A percentile compares a stretch with the other conserved stretches of the same genome.
Evolutionary conservation across 2,797 vertebrate genomes (phyloP).

Genomic region (Myotis pilosus): DNA sequence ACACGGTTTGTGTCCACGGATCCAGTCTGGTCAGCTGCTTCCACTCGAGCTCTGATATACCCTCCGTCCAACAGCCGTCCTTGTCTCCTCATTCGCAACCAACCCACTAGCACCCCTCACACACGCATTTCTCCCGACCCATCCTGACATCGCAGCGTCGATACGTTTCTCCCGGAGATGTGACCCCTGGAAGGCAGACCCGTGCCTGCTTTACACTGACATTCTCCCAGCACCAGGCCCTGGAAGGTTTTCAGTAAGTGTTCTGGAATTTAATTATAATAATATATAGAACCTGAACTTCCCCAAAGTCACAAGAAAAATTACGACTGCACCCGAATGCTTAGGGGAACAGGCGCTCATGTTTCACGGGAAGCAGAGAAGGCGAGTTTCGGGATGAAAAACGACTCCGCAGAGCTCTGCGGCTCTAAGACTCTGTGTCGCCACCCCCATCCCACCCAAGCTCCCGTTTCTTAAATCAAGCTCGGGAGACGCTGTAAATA

Average conservation of each 20-base stretch:
- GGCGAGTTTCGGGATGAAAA: not conserved
- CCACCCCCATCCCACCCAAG: not conserved
- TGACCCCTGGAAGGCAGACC: not conserved
- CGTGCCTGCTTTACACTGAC: no score
- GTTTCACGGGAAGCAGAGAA: not conserved
- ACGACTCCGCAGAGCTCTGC: not conserved
- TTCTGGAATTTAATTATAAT: not conserved
- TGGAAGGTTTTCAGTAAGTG: not conserved
- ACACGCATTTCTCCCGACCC: accelerated
- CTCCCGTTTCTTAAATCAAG: not conserved
- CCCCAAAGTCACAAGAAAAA: conserved; percentile 19
- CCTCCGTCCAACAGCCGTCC: not conserved
- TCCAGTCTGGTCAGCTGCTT: not conserved
- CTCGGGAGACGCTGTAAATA: not conserved
- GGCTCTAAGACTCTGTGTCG: not conserved
- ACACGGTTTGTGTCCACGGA: no score
- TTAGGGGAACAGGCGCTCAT: not conserved
- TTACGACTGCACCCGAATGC: not conserved
- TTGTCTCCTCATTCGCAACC: not conserved
- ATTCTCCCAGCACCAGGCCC: not conserved
- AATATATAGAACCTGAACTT: not conserved
- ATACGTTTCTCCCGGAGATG: accelerated
- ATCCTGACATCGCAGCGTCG: accelerated
- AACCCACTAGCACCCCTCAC: not conserved
- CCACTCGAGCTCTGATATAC: not conserved